phyloP scores from a whole-genome alignment of 2,888 invertebrate genomes.

The Cyclophora punctaria region DNA sequence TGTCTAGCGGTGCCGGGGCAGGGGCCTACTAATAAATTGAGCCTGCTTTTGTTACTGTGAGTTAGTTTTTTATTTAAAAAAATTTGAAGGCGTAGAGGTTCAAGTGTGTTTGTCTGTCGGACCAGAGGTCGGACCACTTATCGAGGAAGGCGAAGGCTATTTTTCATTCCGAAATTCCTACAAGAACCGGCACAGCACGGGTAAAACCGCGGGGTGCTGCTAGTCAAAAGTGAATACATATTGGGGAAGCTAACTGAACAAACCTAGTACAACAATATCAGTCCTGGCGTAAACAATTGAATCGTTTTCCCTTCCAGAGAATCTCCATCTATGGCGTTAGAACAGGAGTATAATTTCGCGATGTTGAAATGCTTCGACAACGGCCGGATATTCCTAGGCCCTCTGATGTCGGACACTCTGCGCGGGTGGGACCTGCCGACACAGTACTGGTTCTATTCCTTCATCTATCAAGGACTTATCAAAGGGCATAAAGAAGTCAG shows the following conservation, averaged over 20 bases:
- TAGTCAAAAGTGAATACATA: too few species aligned
- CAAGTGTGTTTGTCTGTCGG: too few species aligned
- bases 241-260: too few species aligned
- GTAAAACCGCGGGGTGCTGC: too few species aligned
- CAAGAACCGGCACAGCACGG: too few species aligned
- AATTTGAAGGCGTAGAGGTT: too few species aligned
- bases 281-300: too few species aligned
- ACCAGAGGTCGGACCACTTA: too few species aligned
- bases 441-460: slow-evolving; percentile 90
- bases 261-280: too few species aligned
- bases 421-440: slow-evolving; percentile 90
- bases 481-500: slow-evolving; percentile 45
- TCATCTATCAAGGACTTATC: slow-evolving; percentile 78
- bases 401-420: slow-evolving; percentile 84
- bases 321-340: slow-evolving; percentile 34
- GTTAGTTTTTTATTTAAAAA: too few species aligned
- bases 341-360: slow-evolving; percentile 77
- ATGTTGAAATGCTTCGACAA: slow-evolving; percentile 84
- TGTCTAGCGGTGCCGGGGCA: slow-evolving; percentile 79
- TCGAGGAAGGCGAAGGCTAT: too few species aligned
- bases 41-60: slow-evolving; percentile 23
- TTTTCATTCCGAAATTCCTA: too few species aligned
- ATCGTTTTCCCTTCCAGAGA: slow-evolving; percentile 18
- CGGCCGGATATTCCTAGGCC: slow-evolving; percentile 81
- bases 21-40: slow-evolving; percentile 81